phyloP scores from a whole-genome alignment of 2,797 vertebrate genomes.

The Sebastes hopkinsi region DNA sequence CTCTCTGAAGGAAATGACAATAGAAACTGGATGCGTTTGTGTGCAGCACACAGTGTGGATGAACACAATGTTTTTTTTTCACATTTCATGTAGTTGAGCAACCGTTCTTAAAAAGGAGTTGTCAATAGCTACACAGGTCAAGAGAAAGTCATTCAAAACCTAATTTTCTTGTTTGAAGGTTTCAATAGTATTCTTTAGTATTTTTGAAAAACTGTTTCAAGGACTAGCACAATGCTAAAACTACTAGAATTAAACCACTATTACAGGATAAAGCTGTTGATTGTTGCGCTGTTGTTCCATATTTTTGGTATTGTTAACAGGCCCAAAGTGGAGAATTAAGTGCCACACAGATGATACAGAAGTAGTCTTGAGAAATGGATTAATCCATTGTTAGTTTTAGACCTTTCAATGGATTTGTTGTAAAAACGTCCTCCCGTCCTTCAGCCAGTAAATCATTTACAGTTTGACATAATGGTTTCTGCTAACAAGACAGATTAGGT shows the following conservation, averaged over 20 bases:
- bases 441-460: neutral
- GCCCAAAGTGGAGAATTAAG: neutral
- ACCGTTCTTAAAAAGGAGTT: conserved; percentile 10
- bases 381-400: neutral
- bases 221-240: neutral
- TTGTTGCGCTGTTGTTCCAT: neutral
- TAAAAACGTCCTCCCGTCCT: neutral
- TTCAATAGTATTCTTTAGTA: neutral
- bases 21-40: conserved; percentile 45
- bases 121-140: conserved; percentile 1
- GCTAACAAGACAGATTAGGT: neutral
- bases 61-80: neutral
- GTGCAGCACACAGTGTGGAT: conserved; percentile 15
- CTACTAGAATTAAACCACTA: neutral
- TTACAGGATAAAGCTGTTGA: neutral
- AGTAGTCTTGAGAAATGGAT: neutral
- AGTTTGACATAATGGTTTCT: neutral
- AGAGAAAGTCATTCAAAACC: conserved; percentile 3
- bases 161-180: conserved; percentile 5
- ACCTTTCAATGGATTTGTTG: neutral
- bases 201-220: neutral
- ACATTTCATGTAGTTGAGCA: conserved; percentile 8
- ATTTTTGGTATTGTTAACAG: neutral
- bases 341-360: neutral
- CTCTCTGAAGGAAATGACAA: conserved; percentile 43